Base-by-base conservation (phyloP, 2,888 invertebrate species). In the Caenorhabditis sp. region DNA sequence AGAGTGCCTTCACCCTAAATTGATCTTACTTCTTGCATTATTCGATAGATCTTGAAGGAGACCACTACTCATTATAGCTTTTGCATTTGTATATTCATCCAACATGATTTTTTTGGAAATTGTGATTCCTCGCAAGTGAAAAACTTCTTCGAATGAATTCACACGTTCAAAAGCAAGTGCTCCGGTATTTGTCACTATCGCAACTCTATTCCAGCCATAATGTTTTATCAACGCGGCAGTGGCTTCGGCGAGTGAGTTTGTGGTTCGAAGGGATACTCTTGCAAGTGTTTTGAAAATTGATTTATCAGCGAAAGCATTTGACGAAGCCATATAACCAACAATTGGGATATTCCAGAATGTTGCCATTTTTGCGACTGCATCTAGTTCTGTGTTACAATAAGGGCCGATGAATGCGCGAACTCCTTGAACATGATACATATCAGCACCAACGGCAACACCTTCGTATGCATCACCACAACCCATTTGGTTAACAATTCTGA, bases 301-400 rank as follows among this genome's bases (percentile, higher is more conserved):
- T 61, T 87, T 87, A 62, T 87, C 87, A 0, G 85, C 81, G 63
- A 87, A 86, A n/a, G 74, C 71, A 27, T 83, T 87, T 26, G 77
- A 82, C 12, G 87, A 83, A 10, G 87, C 84, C 83, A 87, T 87
- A 76, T 87, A 87, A 25, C 87, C 87, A 52, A 87, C 77, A 50
- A 87, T 83, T 1, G 87, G 87, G 57, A 87, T 78, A 67, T 87
- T 87, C 85, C 86, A 86, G 69, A 82, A 86, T 0, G 86, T 76
- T 0, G 85, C 82, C 86, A 86, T 86, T 63, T 87, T 87, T 4
- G 82, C 78, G n/a, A 86, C 87, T 1, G 87, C 86, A 61, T 85
- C 85, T 71, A 85, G 53, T 68, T 85, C 85, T 10, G 85, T 78
- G 63, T 85, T 87, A 64, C 86, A 86, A 68, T 87, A 87, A 5